Conservation (phyloP, 2,888 invertebrate genomes). For the Formica aserva region DNA sequence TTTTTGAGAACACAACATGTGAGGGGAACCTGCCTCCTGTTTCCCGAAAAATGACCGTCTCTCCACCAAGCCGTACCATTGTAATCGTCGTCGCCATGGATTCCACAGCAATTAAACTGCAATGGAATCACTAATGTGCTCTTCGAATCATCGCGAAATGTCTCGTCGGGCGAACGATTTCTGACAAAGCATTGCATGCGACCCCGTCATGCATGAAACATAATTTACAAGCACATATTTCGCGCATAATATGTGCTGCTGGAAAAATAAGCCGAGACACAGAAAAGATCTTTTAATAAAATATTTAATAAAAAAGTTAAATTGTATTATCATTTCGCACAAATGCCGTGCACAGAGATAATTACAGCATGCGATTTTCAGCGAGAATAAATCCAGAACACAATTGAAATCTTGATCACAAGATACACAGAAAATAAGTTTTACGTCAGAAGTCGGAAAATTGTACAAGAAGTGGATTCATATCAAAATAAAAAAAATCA, state of each 20-base stretch:
- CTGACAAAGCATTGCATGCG: slow-evolving; percentile 32
- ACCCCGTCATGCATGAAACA: slow-evolving; percentile 50
- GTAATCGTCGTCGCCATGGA: slow-evolving; percentile 84
- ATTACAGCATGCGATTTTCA: neutral
- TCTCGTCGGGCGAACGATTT: slow-evolving; percentile 30
- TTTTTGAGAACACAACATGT: slow-evolving; percentile 84
- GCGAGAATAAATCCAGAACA: neutral
- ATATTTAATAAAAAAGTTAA: neutral
- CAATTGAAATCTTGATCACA: neutral
- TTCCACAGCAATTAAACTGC: slow-evolving; percentile 86
- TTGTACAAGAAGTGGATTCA: neutral
- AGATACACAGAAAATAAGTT: neutral
- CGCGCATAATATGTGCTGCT: slow-evolving; percentile 9
- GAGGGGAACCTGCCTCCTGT: slow-evolving; percentile 81
- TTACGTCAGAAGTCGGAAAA: neutral
- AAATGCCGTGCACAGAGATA: neutral
- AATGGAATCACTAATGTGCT: slow-evolving; percentile 70
- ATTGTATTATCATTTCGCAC: neutral
- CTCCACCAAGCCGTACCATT: slow-evolving; percentile 85
- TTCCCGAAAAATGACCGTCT: slow-evolving; percentile 80
- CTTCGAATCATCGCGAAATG: slow-evolving; percentile 52
- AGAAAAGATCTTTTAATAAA: neutral
- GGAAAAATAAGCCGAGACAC: neutral
- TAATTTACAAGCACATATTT: slow-evolving; percentile 44
- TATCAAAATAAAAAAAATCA: neutral